Conservation (phyloP, 2,888 invertebrate genomes). For the Gastracanthus pulcherrimus region DNA sequence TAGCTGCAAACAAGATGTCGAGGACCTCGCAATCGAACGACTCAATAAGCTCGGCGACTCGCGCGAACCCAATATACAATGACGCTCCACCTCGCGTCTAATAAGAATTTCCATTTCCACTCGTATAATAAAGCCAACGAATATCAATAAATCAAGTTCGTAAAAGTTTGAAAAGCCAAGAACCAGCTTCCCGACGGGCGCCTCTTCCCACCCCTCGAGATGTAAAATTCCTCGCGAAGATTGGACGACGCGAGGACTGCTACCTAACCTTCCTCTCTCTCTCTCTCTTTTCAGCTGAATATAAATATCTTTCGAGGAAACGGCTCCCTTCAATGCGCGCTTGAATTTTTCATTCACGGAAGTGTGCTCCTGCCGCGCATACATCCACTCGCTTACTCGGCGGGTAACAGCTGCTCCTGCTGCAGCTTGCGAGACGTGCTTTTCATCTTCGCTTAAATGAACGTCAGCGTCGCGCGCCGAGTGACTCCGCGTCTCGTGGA, state of each 20-base stretch:
- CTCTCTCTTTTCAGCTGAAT: background rate
- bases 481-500: too few relatives aligned
- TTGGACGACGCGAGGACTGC: constrained; percentile 13
- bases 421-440: too few relatives aligned
- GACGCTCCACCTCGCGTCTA: too few relatives aligned
- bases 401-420: too few relatives aligned
- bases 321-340: background rate
- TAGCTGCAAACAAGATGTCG: too few relatives aligned
- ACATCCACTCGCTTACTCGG: background rate
- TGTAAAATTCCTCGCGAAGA: constrained; percentile 2
- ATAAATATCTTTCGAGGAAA: constrained; percentile 6
- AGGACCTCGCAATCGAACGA: too few relatives aligned
- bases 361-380: background rate
- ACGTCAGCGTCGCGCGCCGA: too few relatives aligned
- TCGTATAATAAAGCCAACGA: background rate
- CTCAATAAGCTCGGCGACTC: background rate
- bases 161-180: constrained; percentile 6
- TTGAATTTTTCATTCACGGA: constrained; percentile 14
- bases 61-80: too few relatives aligned
- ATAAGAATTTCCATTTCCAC: background rate
- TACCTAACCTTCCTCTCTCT: too few relatives aligned
- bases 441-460: too few relatives aligned
- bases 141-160: background rate
- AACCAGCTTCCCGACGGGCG: background rate
- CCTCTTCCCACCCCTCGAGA: background rate